Percentiles rank a stretch among this genome's conserved stretches.
These are phyloP conservation scores for Drosophila orosa DNA, from an alignment of 1,140 invertebrate genomes.

Conservation along the genomic window DNA sequence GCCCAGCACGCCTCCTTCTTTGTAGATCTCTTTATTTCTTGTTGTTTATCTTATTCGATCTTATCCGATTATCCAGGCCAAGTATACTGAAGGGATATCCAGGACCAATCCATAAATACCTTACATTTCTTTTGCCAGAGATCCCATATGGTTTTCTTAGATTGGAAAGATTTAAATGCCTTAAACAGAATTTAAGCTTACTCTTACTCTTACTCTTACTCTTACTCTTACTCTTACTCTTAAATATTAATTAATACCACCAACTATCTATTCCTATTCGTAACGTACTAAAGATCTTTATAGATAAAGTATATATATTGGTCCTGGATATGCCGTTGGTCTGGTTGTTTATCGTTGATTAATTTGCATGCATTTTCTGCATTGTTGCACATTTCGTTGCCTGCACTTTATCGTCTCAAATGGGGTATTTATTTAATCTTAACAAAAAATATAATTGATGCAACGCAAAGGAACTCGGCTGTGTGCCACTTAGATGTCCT, in stretches of 20 bases:
- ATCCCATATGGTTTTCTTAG: background rate
- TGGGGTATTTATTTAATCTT: background rate
- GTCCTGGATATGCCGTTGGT: background rate
- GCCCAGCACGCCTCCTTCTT: slow-evolving; percentile 56
- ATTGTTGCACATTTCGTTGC: slow-evolving; percentile 42
- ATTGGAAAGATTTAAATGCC: background rate
- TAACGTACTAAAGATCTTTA: background rate
- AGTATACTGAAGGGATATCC: background rate
- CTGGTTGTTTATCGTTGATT: slow-evolving; percentile 13
- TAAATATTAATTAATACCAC: too few species aligned
- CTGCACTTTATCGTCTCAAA: slow-evolving; percentile 6
- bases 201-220: too few species aligned
- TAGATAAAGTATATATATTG: background rate
- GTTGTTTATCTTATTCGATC: background rate
- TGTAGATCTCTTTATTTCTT: slow-evolving; percentile 31
- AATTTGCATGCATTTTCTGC: slow-evolving; percentile 39
- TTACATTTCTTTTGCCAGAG: background rate
- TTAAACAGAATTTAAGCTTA: background rate
- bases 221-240: too few species aligned
- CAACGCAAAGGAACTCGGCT: background rate
- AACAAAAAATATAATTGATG: slow-evolving; percentile 37
- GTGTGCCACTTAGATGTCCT: slow-evolving; percentile 34
- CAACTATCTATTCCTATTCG: background rate
- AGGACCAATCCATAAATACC: background rate
- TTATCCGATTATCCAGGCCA: background rate